Evolutionary conservation across 2,797 vertebrate genomes (phyloP), one percentile per base, ranked within the genome.

Genomic region (Smutsia temminckii): DNA sequence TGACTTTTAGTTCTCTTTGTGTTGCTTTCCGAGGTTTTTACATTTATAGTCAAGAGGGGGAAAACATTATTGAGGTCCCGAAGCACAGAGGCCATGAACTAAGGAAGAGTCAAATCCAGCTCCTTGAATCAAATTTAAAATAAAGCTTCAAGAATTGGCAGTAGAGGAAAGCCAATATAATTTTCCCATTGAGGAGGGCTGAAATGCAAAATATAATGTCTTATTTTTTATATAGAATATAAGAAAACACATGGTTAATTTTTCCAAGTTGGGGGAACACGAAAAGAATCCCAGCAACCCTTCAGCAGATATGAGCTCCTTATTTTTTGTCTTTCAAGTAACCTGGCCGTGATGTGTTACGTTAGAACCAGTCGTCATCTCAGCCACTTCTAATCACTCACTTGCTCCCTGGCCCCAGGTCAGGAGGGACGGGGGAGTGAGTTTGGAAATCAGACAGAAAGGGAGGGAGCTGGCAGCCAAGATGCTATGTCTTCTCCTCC

Each of bases 21-120:
- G n/a, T 32, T 84, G n/a, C 92, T 89, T 91, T 57, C 49, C 40
- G 85, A 13, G 46, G 40, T 40, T 71, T 95, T 95, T 57, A 51
- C n/a, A 25, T 83, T 63, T 80, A 27, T 81, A 69, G 23, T 46
- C 37, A 93, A 57, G 25, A 66, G 37, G 8, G 4, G 12, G 8
- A 6, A 46, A 89, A 72, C 42, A 4, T 71, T 71, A 61, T 57
- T 46, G 68, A 75, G 77, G 9, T 83, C 78, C 91, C 34, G 34
- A 91, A 79, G 23, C 42, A 27, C 2, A 85, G 32, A 88, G 69
- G 83, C 71, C 21, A 1, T 1, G 16, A 85, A 74, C 40, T 42
- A 74, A 88, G n/a, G 1, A 79, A 63, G 34, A 57, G 40, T 46
- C 27, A 27, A 53, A 75, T 89, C 72, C 40, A 68, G 14, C 61